phyloP scores from a whole-genome alignment of 2,888 invertebrate species.

The Tipula helvola region DNA sequence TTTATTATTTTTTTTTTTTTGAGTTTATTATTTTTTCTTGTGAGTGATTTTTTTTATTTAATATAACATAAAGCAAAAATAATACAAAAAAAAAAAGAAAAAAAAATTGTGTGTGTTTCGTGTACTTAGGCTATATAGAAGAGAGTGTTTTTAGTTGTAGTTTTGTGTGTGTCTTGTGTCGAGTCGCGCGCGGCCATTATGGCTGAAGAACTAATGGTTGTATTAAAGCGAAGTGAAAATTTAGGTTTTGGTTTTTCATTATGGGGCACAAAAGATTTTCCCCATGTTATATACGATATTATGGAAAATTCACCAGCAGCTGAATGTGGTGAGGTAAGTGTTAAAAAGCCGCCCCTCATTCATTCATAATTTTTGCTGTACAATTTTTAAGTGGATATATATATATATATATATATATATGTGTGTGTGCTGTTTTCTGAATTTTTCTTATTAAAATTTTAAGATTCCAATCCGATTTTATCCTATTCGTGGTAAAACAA shows the following conservation, averaged over 20 bases:
- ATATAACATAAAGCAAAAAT: background rate
- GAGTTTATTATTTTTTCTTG: background rate
- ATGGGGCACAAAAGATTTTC: slow-evolving; percentile 71
- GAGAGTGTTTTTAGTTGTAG: background rate
- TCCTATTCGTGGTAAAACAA: background rate
- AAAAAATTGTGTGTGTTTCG: background rate
- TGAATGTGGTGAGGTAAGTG: slow-evolving; percentile 72
- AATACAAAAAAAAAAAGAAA: background rate
- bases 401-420: background rate
- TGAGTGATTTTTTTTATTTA: background rate
- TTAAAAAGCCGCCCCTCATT: background rate
- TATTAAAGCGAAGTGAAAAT: slow-evolving; percentile 75
- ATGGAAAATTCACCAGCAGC: slow-evolving; percentile 88
- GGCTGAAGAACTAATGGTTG: slow-evolving; percentile 84
- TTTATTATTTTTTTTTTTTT: background rate
- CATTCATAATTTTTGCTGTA: background rate
- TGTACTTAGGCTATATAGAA: background rate
- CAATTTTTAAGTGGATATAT: background rate
- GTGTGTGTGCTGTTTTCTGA: background rate
- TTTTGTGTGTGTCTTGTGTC: background rate
- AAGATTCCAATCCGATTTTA: background rate
- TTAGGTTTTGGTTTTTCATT: slow-evolving; percentile 85
- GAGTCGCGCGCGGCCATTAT: slow-evolving; percentile 30
- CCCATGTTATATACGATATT: slow-evolving; percentile 88
- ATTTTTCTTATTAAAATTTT: background rate